Base-by-base conservation (phyloP, 2,113 vertebrate species). In the Phrynosoma blainvillii region DNA sequence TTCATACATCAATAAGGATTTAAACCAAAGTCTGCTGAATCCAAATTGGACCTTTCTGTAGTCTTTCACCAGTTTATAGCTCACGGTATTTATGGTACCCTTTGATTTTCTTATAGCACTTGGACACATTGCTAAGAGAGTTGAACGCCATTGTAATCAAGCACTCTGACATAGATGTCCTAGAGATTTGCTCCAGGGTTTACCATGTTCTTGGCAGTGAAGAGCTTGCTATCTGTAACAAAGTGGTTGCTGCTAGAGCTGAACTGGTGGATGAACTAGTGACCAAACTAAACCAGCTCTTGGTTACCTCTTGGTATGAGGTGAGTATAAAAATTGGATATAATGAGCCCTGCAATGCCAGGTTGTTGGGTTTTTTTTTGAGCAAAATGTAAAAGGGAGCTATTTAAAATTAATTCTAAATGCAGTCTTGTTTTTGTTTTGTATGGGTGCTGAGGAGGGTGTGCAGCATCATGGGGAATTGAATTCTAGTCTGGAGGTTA, bases 171-270 rank as follows among this genome's bases (percentile, higher is more conserved):
- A 21, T 93, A 0, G 95, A 91, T 21, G 95, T 98, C 40, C 96
- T 98, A 40, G 98, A 98, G 93, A 96, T 96, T 3, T 97, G 97
- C 25, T 96, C 98, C 56, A 97, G 97, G 73, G 91, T 97, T 1
- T 98, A 96, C 8, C 94, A 93, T 88, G 88, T 93, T 18, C 96
- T 98, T 89, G 97, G 97, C 89, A 87, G 71, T 12, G 96, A 96
- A 80, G 96, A 95, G 83, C 87, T 93, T 54, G 87, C 91, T 66
- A 94, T 95, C 90, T 89, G 95, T 86, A 85, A 89, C 47, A 52
- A 73, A 30, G 96, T 96, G 14, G 92, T 75, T 79, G 5, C 77
- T 12, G 96, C 97, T 83, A 95, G 96, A 85, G 96, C 96, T 93
- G 88, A 96, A n/a, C 91, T 98, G 92, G 92, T 98, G 83, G 96